Base-by-base conservation (phyloP, 2,797 vertebrate genomes). In the Antrozous pallidus region DNA sequence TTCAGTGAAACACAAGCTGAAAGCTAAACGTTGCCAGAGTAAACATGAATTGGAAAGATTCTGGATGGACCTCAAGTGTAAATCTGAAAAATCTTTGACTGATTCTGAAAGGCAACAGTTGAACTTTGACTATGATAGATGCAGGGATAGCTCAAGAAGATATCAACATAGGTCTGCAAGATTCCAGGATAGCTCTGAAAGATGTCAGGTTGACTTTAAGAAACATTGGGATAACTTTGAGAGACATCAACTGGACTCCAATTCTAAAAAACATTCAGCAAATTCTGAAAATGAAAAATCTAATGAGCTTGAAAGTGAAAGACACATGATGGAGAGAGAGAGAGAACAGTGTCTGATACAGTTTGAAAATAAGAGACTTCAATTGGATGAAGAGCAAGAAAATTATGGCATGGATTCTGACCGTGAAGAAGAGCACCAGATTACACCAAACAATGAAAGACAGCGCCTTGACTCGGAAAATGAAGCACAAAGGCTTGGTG, bases 401-500 rank as follows among this genome's bases (percentile, higher is more conserved):
- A 63, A 36, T 36, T 45, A 65, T 80, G 3, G 70, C 12, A 33
- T 36, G 12, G 69, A 65, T 2, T 49, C 75, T 87, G 85, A 84
- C 2, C 63, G 17, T 61, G 49, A 69, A 80, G 73, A 92, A 77
- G 63, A 78, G 24, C 28, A 47, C 13, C 71, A 38, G 67, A 87
- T 36, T 49, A 20, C 12, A 40, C 33, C 22, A 31, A 49, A 81
- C 17, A 63, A 11, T 49, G 58, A 90, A 92, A 83, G 56, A 47
- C 11, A 88, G 9, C 3, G 16, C 31, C 40, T 28, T 90, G 84
- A 95, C 0, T 75, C 88, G 80, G 31, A 95, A 88, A 71, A 24
- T 40, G 94, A 97, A 89, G 84, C 80, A n/a, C 24, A 93, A 17
- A 14, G 38, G 17, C 93, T 96, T 0, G 99, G 99, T 51, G 98